These are phyloP conservation scores for Meriones psammophilus DNA, from an alignment of 2,797 vertebrate species.

Conservation along the genomic window DNA sequence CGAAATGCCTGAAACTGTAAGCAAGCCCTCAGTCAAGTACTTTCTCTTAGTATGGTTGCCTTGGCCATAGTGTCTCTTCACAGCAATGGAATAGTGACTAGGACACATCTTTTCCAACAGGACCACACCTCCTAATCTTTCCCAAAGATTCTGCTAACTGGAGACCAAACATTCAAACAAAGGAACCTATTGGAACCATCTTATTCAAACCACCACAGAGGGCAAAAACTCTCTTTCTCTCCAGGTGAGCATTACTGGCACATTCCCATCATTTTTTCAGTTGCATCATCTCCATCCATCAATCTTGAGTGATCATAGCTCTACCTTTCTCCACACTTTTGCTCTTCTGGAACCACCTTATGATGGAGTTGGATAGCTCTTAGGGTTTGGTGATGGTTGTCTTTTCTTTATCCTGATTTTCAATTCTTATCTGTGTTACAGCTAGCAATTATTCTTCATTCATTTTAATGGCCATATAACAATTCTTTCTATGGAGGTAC, in stretches of 20 bases:
- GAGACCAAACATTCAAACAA: neutral
- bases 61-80: neutral
- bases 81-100: neutral
- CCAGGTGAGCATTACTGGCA: neutral
- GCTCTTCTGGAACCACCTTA: neutral
- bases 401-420: neutral
- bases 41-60: neutral
- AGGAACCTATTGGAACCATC: neutral
- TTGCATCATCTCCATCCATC: neutral
- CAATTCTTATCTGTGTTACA: neutral
- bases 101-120: neutral
- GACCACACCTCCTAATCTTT: neutral
- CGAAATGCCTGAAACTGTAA: neutral
- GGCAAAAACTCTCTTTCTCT: neutral
- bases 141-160: neutral
- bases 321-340: neutral
- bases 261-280: neutral
- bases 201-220: neutral
- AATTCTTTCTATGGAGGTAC: neutral
- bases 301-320: neutral
- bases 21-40: neutral
- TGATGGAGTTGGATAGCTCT: too few species aligned
- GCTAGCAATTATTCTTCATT: too few species aligned
- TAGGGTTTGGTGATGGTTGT: neutral
- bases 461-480: neutral